These are phyloP conservation scores for Chaetoderma sp. DNA, from an alignment of 2,888 invertebrate species.

Conservation along the genomic window DNA sequence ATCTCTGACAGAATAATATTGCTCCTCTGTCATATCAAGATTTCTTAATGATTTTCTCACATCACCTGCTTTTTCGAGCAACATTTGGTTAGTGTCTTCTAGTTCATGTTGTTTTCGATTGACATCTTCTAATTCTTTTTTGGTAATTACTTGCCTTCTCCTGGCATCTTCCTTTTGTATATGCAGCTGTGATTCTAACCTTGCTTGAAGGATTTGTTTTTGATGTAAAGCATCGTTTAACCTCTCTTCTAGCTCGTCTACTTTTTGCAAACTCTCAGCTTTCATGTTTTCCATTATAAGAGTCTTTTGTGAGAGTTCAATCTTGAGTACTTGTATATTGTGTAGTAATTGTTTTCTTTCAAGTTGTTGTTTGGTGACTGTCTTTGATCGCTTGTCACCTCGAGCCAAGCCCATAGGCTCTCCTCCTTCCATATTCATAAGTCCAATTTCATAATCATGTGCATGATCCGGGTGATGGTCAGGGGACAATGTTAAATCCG, in stretches of 20 bases:
- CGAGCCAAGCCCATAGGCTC: constrained; percentile 33
- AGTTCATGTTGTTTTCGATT: constrained; percentile 62
- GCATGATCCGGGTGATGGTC: constrained; percentile 52
- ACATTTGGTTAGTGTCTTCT: constrained; percentile 64
- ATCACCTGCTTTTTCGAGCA: constrained; percentile 66
- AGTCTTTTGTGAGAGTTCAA: constrained; percentile 68
- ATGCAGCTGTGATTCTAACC: constrained; percentile 63
- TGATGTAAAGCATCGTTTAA: constrained; percentile 65
- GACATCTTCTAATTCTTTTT: constrained; percentile 63
- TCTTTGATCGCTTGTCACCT: constrained; percentile 43
- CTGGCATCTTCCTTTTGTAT: constrained; percentile 66
- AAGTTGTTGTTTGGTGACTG: constrained; percentile 61
- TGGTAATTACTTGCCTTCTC: constrained; percentile 58
- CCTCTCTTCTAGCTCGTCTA: constrained; percentile 68
- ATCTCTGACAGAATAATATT: constrained; percentile 58
- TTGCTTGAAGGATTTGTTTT: constrained; percentile 64
- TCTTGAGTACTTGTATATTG: constrained; percentile 68
- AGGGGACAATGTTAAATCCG: constrained; percentile 66
- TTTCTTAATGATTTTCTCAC: constrained; percentile 59
- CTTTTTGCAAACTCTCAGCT: constrained; percentile 62
- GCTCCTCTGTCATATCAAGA: constrained; percentile 61
- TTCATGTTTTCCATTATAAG: constrained; percentile 66
- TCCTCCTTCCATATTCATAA: constrained; percentile 9
- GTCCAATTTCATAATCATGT: constrained; percentile 34
- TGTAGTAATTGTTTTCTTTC: constrained; percentile 68